Base-by-base conservation (phyloP, 1,140 invertebrate genomes). In the Trichoplusia ni region DNA sequence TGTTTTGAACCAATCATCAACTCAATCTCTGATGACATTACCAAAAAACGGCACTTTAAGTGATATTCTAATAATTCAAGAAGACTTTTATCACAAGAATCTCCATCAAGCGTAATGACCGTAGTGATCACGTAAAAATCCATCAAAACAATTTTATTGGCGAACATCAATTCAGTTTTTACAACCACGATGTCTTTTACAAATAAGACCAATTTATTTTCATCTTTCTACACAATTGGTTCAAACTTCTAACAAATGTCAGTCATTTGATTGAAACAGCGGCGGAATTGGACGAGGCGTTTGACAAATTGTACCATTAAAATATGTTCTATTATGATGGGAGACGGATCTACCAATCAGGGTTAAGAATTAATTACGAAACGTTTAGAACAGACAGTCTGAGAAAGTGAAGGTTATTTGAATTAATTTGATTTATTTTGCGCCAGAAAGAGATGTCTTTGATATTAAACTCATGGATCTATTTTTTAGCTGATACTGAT, bases 61-160 rank as follows among this genome's bases (percentile, higher is more conserved):
- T 49, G 46, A 49, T 49, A 49, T 49, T 25, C 27, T 49, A 31
- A 49, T 49, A 31, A 49, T 49, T 49, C 14, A 49, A 7, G 14
- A 49, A 49, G 46, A 49, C 46, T 49, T 49, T 49, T 49, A 49
- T 35, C 29, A 35, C 47, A 19, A 51, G 27, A 8, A 51, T 11
- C 51, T 16, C 13, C 21, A 37, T 54, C 35, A 54, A 54, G 27
- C 8, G 42, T 56, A 56, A 56, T 38, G 54, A 58, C 11, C 25
- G 7, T 14, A 44, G 16, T 58, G 37, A 58, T 29, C 37, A 44
- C 29, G 18, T 27, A 21, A 44, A 42, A 44, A 44, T 58, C 54
- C 37, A 58, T 58, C 54, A 58, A 31, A 58, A 44, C 37, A 42
- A 11, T 58, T 56, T 58, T 58, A 58, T 58, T 58, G 54, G 37